Conservation (phyloP, 2,113 vertebrate species). For the Antennarius striatus region DNA sequence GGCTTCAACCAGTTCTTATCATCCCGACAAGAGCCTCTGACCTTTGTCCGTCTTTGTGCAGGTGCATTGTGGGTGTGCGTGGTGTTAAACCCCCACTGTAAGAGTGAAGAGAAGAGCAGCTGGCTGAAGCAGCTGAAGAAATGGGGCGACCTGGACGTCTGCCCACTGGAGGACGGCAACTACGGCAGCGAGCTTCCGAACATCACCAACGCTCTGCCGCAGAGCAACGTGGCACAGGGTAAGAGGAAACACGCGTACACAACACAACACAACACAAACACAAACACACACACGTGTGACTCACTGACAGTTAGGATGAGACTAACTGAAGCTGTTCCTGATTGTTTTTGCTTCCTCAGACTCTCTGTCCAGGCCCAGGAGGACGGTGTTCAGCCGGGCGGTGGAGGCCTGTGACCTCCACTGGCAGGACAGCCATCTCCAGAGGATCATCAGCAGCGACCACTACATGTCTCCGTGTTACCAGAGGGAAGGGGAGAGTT, state of each 20-base stretch:
- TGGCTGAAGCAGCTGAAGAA: slow-evolving; percentile 96
- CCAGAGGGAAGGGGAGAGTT: slow-evolving; percentile 91
- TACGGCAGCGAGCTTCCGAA: slow-evolving; percentile 95
- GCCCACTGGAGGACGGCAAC: slow-evolving; percentile 97
- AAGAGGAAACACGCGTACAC: slow-evolving; percentile 43
- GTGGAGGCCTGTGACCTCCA: slow-evolving; percentile 96
- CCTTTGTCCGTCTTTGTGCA: slow-evolving; percentile 55
- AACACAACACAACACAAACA: not conserved
- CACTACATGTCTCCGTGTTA: slow-evolving; percentile 91
- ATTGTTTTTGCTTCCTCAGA: slow-evolving; percentile 71
- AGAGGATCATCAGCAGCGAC: slow-evolving; percentile 97
- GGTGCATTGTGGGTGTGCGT: slow-evolving; percentile 98
- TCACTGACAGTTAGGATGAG: too few relatives aligned
- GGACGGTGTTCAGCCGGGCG: slow-evolving; percentile 94
- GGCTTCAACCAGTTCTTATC: not conserved
- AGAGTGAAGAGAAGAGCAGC: slow-evolving; percentile 92
- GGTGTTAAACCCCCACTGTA: slow-evolving; percentile 97
- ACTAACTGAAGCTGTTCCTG: not conserved
- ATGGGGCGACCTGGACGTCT: slow-evolving; percentile 96
- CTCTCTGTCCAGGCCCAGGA: slow-evolving; percentile 88
- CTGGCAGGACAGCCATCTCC: slow-evolving; percentile 99
- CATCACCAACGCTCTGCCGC: slow-evolving; percentile 95
- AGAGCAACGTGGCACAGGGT: slow-evolving; percentile 92
- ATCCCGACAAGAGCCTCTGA: not conserved
- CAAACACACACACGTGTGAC: not conserved